These are phyloP conservation scores for Lumbricus terrestris DNA, from an alignment of 2,888 invertebrate species.

Conservation along the genomic window DNA sequence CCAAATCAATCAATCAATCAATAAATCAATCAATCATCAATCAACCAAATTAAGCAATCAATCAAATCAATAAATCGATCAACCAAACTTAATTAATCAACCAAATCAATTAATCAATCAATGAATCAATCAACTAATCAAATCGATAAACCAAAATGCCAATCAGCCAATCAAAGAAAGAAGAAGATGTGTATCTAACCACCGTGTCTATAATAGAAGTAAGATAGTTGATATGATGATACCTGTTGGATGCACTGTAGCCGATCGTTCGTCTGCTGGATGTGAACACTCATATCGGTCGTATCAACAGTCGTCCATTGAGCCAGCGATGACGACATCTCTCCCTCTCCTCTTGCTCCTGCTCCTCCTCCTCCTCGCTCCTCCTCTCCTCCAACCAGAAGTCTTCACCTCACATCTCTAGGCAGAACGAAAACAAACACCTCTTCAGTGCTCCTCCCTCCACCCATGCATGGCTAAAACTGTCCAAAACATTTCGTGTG, in stretches of 20 bases:
- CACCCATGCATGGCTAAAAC: too few species aligned
- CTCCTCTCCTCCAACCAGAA: neutral
- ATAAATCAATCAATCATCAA: neutral
- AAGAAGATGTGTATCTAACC: too few species aligned
- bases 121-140: neutral
- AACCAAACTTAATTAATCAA: neutral
- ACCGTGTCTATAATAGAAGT: too few species aligned
- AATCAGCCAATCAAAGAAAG: neutral
- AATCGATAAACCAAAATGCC: neutral
- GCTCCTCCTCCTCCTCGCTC: too few species aligned
- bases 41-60: too few species aligned
- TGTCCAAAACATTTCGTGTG: too few species aligned
- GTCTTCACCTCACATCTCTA: slow-evolving; percentile 11
- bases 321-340: slow-evolving; percentile 18
- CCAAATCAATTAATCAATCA: neutral
- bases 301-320: slow-evolving; percentile 27
- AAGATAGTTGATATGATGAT: too few species aligned
- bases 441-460: neutral
- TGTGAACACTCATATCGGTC: slow-evolving; percentile 58
- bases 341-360: neutral
- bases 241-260: slow-evolving; percentile 60
- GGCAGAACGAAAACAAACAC: neutral
- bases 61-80: neutral
- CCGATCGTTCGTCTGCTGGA: slow-evolving; percentile 59
- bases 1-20: neutral